These are phyloP conservation scores for Galeruca laticollis DNA, from an alignment of 2,888 invertebrate species.

Conservation along the genomic window DNA sequence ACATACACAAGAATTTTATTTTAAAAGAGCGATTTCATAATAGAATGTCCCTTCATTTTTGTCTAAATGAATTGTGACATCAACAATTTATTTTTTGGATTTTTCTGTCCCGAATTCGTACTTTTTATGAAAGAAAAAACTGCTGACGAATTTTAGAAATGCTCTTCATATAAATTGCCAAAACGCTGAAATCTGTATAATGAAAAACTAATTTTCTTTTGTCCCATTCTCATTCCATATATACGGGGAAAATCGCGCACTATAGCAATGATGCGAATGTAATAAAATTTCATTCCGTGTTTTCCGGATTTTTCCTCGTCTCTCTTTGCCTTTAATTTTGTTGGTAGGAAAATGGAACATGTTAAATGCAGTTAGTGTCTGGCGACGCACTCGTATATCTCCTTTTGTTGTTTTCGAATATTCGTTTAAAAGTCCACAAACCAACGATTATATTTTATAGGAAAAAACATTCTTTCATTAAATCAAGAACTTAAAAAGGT, in stretches of 20 bases:
- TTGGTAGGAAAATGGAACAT: neutral
- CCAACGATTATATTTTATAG: neutral
- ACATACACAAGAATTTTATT: too few relatives aligned
- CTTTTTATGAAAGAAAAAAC: conserved; percentile 4
- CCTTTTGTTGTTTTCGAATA: neutral
- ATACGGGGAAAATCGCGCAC: conserved; percentile 4
- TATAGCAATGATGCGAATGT: conserved; percentile 22
- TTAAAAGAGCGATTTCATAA: too few relatives aligned
- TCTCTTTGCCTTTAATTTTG: neutral
- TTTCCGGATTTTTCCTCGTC: neutral
- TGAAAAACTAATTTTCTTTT: conserved; percentile 32
- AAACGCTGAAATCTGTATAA: conserved; percentile 11
- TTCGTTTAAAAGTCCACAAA: neutral
- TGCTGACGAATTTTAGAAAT: conserved; percentile 24
- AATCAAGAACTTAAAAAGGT: neutral
- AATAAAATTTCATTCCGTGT: conserved; percentile 23
- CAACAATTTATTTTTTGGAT: too few relatives aligned
- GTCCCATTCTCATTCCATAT: conserved; percentile 17
- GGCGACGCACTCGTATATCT: neutral
- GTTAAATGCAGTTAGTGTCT: neutral
- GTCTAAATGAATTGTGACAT: too few relatives aligned
- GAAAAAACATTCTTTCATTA: neutral
- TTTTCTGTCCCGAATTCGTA: too few relatives aligned
- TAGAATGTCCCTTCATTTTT: too few relatives aligned
- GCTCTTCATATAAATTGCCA: conserved; percentile 14